phyloP scores from a whole-genome alignment of 2,113 vertebrate species.

The Urocynchramus pylzowi region DNA sequence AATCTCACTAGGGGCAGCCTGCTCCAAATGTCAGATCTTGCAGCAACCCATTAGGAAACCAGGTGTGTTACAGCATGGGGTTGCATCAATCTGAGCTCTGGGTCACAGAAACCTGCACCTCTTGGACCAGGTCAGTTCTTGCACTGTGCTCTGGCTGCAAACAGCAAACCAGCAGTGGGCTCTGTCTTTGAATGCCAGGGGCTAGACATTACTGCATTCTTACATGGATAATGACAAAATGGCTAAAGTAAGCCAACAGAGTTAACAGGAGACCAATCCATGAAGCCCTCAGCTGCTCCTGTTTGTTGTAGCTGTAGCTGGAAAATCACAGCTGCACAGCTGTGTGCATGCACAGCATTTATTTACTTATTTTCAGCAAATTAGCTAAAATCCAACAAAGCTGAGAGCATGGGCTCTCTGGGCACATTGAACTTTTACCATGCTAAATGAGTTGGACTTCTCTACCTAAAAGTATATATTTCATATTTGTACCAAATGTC shows the following conservation, averaged over 20 bases:
- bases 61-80: not conserved
- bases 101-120: not conserved
- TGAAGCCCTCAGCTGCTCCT: not conserved
- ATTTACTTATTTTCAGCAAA: not conserved
- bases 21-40: not conserved
- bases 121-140: not conserved
- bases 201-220: not conserved
- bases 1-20: not conserved
- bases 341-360: not conserved
- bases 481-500: not conserved
- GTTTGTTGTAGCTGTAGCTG: not conserved
- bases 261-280: not conserved
- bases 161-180: not conserved
- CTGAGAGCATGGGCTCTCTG: not conserved
- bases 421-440: not conserved
- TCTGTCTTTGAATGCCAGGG: not conserved
- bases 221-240: not conserved
- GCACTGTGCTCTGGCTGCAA: not conserved
- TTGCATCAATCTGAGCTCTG: not conserved
- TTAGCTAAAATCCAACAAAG: not conserved
- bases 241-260: not conserved
- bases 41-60: not conserved
- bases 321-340: not conserved
- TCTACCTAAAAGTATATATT: not conserved
- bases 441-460: not conserved